Evolutionary conservation across 2,797 vertebrate species (phyloP).

Genomic region (Sebastiscus tertius): DNA sequence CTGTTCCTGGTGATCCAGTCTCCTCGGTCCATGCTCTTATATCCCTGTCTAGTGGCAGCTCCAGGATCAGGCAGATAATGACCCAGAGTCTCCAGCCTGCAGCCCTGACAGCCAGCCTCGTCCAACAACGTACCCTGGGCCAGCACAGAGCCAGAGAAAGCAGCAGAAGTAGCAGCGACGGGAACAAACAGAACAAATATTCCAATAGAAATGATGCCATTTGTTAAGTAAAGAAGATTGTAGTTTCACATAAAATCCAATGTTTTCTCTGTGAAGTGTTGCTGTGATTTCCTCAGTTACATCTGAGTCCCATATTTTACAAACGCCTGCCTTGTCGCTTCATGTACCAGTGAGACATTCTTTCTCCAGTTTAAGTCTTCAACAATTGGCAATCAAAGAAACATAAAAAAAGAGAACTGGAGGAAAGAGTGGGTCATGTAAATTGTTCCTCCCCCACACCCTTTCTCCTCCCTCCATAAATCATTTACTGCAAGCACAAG

Average conservation of each 20-base stretch:
- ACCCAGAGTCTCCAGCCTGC: constrained; percentile 61
- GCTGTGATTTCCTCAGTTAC: constrained; percentile 11
- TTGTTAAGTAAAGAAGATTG: background rate
- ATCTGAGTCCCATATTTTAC: background rate
- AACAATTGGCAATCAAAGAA: background rate
- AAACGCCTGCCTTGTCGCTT: background rate
- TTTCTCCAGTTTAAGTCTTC: background rate
- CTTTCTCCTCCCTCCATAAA: constrained; percentile 57
- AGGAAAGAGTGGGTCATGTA: background rate
- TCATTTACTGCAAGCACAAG: constrained; percentile 66
- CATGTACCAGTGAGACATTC: background rate
- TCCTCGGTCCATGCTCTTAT: background rate
- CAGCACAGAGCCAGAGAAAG: constrained; percentile 29
- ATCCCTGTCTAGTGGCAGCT: constrained; percentile 44
- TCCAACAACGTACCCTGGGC: constrained; percentile 21
- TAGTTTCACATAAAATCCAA: background rate
- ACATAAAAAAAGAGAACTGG: background rate
- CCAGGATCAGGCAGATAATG: constrained; percentile 56
- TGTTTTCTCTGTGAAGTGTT: background rate
- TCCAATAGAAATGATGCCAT: constrained; percentile 52
- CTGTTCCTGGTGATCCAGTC: background rate
- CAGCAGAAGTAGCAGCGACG: constrained; percentile 58
- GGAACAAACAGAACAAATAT: constrained; percentile 60
- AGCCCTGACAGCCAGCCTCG: background rate
- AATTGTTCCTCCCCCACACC: background rate